These are phyloP conservation scores for Dasysyrphus tricinctus DNA, from an alignment of 2,888 invertebrate genomes.

Conservation along the genomic window DNA sequence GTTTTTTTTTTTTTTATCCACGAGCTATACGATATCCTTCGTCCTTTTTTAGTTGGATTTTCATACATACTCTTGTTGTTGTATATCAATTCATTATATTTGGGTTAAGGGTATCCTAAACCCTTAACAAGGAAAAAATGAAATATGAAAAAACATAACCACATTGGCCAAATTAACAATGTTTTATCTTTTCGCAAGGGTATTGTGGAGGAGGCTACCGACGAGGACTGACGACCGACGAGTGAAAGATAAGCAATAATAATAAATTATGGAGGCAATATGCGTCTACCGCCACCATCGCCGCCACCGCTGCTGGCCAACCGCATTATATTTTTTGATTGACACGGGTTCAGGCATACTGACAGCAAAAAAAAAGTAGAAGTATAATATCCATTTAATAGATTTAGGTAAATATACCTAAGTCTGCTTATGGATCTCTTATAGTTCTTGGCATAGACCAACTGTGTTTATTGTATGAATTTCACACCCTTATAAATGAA, in stretches of 20 bases:
- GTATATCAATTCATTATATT: conserved; percentile 23
- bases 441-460: neutral
- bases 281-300: neutral
- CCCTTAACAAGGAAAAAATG: conserved; percentile 16
- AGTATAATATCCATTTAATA: neutral
- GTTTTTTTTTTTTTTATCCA: conserved; percentile 23
- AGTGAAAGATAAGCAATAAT: conserved; percentile 29
- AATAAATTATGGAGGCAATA: conserved; percentile 28
- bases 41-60: neutral
- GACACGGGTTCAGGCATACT: conserved; percentile 16
- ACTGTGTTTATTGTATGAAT: conserved; percentile 3
- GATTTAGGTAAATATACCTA: neutral
- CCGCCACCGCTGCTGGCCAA: neutral
- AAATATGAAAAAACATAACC: conserved; percentile 54
- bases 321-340: conserved; percentile 25
- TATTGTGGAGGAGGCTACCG: neutral
- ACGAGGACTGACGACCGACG: neutral
- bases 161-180: conserved; percentile 67
- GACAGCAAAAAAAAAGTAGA: neutral
- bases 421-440: no score
- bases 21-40: conserved; percentile 24
- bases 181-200: conserved; percentile 19
- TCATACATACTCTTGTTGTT: neutral
- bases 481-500: conserved; percentile 24
- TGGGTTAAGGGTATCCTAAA: conserved; percentile 36